Percentiles rank a stretch among this genome's conserved stretches.
phyloP scores from a whole-genome alignment of 2,797 vertebrate species.

The Rhinatrema bivittatum region DNA sequence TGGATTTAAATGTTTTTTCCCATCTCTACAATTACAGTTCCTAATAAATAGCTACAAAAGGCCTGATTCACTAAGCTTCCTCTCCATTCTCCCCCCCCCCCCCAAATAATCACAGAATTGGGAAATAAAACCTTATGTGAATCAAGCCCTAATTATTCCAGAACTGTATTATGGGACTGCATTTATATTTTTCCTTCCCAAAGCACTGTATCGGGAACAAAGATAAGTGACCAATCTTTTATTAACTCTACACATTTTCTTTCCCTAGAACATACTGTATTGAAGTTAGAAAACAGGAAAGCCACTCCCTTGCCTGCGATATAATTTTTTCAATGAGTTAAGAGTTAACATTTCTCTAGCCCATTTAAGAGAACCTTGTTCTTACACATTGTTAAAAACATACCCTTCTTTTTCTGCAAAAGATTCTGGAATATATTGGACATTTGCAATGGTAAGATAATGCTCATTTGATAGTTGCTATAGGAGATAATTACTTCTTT shows the following conservation, averaged over 20 bases:
- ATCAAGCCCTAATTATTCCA: too few relatives aligned
- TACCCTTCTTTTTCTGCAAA: not conserved
- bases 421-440: slow-evolving; percentile 6
- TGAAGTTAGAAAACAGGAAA: not conserved
- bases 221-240: slow-evolving; percentile 7
- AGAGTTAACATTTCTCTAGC: slow-evolving; percentile 28
- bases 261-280: slow-evolving; percentile 12
- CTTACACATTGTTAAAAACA: slow-evolving; percentile 3
- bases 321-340: slow-evolving; percentile 6
- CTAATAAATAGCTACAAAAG: slow-evolving; percentile 8
- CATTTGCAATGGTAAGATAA: not conserved
- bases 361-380: slow-evolving; percentile 3
- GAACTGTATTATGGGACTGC: not conserved
- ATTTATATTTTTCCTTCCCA: not conserved
- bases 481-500: too few relatives aligned
- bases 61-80: too few relatives aligned
- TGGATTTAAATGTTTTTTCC: slow-evolving; percentile 4
- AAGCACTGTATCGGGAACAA: slow-evolving; percentile 2
- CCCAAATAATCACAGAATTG: too few relatives aligned
- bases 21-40: slow-evolving; percentile 5
- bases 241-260: slow-evolving; percentile 2
- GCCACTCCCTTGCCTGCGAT: slow-evolving; percentile 10
- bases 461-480: not conserved
- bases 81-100: too few relatives aligned
- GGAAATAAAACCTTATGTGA: too few relatives aligned